Evolutionary conservation across 2,113 vertebrate genomes (phyloP).

Genomic region (Cranoglanis bouderius): DNA sequence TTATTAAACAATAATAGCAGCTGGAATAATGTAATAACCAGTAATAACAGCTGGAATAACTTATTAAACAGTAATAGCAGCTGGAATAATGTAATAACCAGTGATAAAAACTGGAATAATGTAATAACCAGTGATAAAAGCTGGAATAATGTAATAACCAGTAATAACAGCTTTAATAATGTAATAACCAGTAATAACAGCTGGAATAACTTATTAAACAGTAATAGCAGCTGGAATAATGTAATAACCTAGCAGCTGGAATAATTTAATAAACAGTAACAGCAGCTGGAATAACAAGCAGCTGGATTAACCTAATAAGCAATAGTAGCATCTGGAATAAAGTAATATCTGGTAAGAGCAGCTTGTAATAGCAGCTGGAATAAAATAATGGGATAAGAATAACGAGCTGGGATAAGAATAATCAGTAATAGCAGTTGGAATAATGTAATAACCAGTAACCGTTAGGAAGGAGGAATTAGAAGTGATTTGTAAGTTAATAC

Average conservation of each 20-base stretch:
- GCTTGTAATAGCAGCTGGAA: background rate
- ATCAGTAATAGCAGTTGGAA: background rate
- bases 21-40: background rate
- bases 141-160: background rate
- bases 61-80: background rate
- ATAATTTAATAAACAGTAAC: background rate
- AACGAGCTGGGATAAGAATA: no score
- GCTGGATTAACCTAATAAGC: background rate
- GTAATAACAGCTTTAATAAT: background rate
- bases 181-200: background rate
- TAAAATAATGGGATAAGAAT: background rate
- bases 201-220: background rate
- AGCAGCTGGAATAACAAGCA: no score
- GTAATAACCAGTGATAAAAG: background rate
- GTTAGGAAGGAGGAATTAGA: background rate
- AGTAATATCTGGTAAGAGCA: background rate
- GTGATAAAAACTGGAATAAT: background rate
- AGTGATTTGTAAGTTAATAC: background rate
- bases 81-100: background rate
- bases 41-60: background rate
- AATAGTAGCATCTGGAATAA: background rate
- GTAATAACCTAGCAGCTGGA: background rate
- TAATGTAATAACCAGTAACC: background rate
- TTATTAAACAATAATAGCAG: background rate
- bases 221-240: background rate